These are phyloP conservation scores for Orcinus orca DNA, from an alignment of 2,113 vertebrate genomes.

Conservation along the genomic window DNA sequence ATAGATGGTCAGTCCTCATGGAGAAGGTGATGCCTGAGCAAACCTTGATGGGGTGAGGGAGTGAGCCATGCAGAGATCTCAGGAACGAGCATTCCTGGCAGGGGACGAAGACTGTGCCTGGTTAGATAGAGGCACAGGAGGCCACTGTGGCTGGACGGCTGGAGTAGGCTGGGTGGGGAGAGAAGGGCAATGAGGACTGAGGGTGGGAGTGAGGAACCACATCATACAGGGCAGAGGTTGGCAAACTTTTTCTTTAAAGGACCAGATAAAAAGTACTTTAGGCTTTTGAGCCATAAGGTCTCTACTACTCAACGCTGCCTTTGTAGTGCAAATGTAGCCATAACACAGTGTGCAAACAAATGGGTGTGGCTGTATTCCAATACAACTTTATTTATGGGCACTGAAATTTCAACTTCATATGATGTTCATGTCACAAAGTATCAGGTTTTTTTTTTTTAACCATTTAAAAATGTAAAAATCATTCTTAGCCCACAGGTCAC, in stretches of 20 bases:
- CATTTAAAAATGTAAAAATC: not conserved
- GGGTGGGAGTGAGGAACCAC: not conserved
- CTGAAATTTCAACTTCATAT: slow-evolving; percentile 17
- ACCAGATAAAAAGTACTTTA: not conserved
- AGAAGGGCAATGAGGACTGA: not conserved
- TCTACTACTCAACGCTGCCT: not conserved
- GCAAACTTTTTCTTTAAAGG: not conserved
- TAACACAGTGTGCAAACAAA: not conserved
- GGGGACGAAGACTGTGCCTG: not conserved
- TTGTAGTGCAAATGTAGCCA: not conserved
- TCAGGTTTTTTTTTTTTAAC: not conserved
- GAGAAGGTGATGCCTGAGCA: not conserved
- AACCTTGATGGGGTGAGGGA: not conserved
- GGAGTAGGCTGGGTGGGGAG: not conserved
- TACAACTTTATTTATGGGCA: slow-evolving; percentile 4
- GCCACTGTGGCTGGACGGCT: not conserved
- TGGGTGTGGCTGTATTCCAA: not conserved
- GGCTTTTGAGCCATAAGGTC: not conserved
- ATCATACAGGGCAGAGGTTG: not conserved
- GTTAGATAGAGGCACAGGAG: not conserved
- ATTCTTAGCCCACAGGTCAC: not conserved
- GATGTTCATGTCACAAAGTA: not conserved
- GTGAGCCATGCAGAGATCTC: not conserved
- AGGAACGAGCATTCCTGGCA: not conserved
- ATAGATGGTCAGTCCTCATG: not conserved